Base-by-base conservation (phyloP, 1,140 invertebrate species). In the Lepidostoma basale region DNA sequence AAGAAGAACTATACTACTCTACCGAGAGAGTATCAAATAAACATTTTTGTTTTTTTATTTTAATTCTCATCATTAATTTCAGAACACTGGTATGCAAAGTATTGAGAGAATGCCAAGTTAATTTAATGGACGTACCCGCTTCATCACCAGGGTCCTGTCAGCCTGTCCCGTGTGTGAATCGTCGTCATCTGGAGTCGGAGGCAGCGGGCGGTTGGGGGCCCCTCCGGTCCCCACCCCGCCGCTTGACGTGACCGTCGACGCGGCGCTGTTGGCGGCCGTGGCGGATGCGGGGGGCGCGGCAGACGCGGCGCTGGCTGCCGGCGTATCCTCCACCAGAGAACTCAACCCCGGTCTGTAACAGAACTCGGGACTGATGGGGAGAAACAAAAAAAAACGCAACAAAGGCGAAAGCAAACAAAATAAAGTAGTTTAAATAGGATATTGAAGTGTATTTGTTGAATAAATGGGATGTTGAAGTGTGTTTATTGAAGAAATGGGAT, bases 131-230 rank as follows among this genome's bases (percentile, higher is more conserved):
- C 91, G 92, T 86, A 96, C 94, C 88, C 93, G 81, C 87, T 88
- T 88, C 84, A 94, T 91, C 74, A 97, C 94, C 78, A 97, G 85
- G 62, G 95, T 97, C 76, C 92, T 87, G 79, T 96, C 94, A 65
- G 91, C 90, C 72, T 84, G 84, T 72, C 84, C 83, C 44, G 77
- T 75, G 76, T 84, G 84, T 56, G 87, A 85, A 80, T 94, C 92
- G 77, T 95, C 93, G 77, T 95, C 92, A 76, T 94, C 93, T 16
- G 96, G 96, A 20, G 95, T 97, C 10, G 96, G 96, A 42, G 96
- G 96, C 74, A 97, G 85, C 60, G 95, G 95, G 68, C 95, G 87
- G 78, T 95, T 96, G 44, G 94, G 94, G 72, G 93, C 91, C 68
- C 92, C 90, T 60, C 88, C 89, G 18, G 20, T 59, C 0, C 74